Evolutionary conservation across 2,113 vertebrate species (phyloP).

Genomic region (Gopherus flavomarginatus): DNA sequence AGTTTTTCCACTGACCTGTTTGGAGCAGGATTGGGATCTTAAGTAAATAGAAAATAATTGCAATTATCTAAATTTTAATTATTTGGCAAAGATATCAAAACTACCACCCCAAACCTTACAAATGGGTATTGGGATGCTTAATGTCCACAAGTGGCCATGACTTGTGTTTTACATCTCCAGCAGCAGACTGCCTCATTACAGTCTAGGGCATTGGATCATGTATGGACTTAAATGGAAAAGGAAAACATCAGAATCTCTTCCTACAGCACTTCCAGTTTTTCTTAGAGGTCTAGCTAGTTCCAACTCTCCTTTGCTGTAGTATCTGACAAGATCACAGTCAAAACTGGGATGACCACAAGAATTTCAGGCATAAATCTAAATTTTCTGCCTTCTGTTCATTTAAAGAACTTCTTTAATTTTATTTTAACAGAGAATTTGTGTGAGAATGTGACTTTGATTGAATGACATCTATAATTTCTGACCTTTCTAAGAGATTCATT

Average conservation of each 20-base stretch:
- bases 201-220: neutral
- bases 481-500: constrained; percentile 81
- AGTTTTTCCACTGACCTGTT: neutral
- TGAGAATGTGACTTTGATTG: neutral
- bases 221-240: neutral
- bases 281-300: neutral
- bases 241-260: neutral
- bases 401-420: neutral
- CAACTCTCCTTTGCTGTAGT: neutral
- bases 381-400: neutral
- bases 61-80: neutral
- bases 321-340: neutral
- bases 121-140: neutral
- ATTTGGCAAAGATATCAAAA: neutral
- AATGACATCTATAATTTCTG: constrained; percentile 27
- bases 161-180: neutral
- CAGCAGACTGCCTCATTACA: neutral
- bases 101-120: neutral
- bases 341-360: neutral
- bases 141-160: neutral
- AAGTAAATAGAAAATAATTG: neutral
- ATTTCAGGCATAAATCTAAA: neutral
- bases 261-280: neutral
- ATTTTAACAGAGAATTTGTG: neutral
- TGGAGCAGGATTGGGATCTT: neutral